phyloP scores from a whole-genome alignment of 2,888 invertebrate genomes.

The Folsomia manolachei region DNA sequence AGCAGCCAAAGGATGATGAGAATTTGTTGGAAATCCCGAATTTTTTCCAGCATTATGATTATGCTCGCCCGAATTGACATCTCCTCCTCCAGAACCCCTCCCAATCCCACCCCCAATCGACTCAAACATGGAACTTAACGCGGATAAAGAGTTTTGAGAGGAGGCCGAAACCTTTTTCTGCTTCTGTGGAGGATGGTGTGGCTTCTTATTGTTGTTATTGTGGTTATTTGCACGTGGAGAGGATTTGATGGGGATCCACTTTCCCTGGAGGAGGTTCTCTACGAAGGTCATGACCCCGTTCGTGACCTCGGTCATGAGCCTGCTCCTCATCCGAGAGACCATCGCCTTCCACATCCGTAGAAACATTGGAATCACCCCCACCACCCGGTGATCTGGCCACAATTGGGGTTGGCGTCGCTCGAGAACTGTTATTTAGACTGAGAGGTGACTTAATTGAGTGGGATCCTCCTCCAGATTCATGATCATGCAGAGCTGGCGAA shows the following conservation, averaged over 20 bases:
- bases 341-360: neutral
- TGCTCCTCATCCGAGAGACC: neutral
- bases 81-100: conserved; percentile 45
- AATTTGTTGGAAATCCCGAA: conserved; percentile 39
- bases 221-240: conserved; percentile 27
- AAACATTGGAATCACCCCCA: no score
- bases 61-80: conserved; percentile 53
- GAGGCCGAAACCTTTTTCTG: no score
- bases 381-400: neutral
- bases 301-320: neutral
- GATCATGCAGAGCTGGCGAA: conserved; percentile 24
- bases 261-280: neutral
- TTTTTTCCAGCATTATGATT: conserved; percentile 24
- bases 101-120: conserved; percentile 64
- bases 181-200: neutral
- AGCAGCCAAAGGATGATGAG: conserved; percentile 84
- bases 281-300: neutral
- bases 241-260: conserved; percentile 27
- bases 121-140: conserved; percentile 86
- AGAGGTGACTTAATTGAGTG: conserved; percentile 12
- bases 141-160: conserved; percentile 69
- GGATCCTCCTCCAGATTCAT: conserved; percentile 8
- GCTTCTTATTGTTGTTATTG: conserved; percentile 18
- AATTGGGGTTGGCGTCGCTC: no score
- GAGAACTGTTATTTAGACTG: conserved; percentile 15